A percentile compares a stretch with the other conserved stretches of the same genome.
Conservation (phyloP, 2,113 vertebrate genomes). For the Hystrix cristata region DNA sequence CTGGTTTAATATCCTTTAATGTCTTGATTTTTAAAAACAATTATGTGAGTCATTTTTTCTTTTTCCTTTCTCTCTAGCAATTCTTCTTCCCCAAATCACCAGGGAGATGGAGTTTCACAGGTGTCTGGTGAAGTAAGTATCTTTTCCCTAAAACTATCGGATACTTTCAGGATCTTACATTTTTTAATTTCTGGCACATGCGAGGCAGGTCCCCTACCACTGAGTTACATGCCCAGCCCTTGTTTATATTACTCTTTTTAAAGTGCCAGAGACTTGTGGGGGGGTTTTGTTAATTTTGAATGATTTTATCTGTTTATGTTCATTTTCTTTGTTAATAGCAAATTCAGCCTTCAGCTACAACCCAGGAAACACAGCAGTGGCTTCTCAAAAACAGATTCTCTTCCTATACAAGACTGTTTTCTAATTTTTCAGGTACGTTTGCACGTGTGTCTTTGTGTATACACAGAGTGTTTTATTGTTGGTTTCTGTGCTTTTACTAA, state of each 20-base stretch:
- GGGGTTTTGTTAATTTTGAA: not conserved
- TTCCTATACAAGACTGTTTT: constrained; percentile 94
- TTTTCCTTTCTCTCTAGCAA: constrained; percentile 88
- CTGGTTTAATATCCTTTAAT: not conserved
- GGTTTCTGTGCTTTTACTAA: not conserved
- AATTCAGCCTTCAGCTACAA: constrained; percentile 94
- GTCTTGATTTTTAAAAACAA: not conserved
- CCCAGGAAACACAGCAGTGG: constrained; percentile 97
- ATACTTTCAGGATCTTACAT: not conserved
- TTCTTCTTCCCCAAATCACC: constrained; percentile 97
- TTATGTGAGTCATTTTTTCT: not conserved
- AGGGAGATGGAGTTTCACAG: constrained; percentile 92
- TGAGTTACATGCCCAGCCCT: not conserved
- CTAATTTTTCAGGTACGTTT: constrained; percentile 96
- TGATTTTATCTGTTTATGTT: not conserved
- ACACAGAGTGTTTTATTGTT: not conserved
- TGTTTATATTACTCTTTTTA: constrained; percentile 4
- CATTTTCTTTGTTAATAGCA: constrained; percentile 85
- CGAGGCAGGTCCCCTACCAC: not conserved
- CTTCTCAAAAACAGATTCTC: constrained; percentile 95
- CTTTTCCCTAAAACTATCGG: not conserved
- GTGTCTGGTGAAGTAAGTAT: constrained; percentile 92
- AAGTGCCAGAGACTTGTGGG: not conserved
- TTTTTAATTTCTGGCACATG: not conserved
- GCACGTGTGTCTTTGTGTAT: not conserved